phyloP scores from a whole-genome alignment of 2,113 vertebrate genomes.

The Catharus bicknelli region DNA sequence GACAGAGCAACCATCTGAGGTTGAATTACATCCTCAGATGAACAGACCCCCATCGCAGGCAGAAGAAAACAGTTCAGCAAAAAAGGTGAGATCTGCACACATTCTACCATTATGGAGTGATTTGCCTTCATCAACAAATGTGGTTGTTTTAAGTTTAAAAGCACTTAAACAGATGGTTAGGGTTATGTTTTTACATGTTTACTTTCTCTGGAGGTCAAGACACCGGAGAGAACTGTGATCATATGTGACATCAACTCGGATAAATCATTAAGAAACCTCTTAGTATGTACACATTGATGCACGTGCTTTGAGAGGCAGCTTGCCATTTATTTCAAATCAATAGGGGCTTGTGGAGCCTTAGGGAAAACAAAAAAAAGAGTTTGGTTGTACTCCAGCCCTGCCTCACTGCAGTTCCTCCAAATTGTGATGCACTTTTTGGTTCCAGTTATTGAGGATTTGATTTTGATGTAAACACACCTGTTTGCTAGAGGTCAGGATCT shows the following conservation, averaged over 20 bases:
- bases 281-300: neutral
- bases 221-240: neutral
- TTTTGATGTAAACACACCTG: neutral
- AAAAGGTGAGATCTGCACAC: constrained; percentile 78
- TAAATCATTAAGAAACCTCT: constrained; percentile 47
- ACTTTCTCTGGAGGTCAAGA: constrained; percentile 37
- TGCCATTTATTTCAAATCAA: constrained; percentile 29
- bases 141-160: neutral
- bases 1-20: constrained; percentile 78
- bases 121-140: neutral
- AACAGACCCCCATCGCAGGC: constrained; percentile 69
- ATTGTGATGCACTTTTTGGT: neutral
- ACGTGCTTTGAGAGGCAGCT: neutral
- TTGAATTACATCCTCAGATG: constrained; percentile 71
- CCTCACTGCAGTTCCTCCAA: neutral
- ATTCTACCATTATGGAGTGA: neutral
- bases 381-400: neutral
- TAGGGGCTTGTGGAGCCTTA: neutral
- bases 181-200: constrained; percentile 24
- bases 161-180: neutral
- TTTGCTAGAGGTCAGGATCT: neutral
- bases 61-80: constrained; percentile 78
- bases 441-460: neutral
- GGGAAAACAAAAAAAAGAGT: neutral
- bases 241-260: neutral